phyloP scores from a whole-genome alignment of 2,797 vertebrate genomes.

The Sebastes goodei region DNA sequence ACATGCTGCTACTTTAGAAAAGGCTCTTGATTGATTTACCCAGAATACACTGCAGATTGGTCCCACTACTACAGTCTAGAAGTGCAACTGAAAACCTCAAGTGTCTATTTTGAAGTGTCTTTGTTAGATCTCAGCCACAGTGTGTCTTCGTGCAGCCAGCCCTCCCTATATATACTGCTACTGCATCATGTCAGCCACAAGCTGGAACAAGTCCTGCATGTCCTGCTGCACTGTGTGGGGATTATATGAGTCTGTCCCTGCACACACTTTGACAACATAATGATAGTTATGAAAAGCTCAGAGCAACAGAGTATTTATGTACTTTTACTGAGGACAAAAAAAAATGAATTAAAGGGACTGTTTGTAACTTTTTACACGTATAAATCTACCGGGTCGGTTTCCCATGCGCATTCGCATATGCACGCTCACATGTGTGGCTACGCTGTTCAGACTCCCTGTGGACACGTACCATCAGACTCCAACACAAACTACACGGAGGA shows the following conservation, averaged over 20 bases:
- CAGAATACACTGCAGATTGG: neutral
- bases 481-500: too few relatives aligned
- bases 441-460: too few relatives aligned
- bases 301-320: neutral
- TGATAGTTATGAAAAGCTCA: neutral
- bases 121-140: neutral
- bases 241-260: neutral
- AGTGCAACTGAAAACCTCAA: neutral
- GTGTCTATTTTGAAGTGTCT: neutral
- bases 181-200: neutral
- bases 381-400: too few relatives aligned
- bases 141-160: neutral
- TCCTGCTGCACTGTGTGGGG: neutral
- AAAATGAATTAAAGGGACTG: neutral
- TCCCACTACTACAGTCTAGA: neutral
- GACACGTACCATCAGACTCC: too few relatives aligned
- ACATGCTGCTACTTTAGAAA: neutral
- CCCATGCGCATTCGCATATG: too few relatives aligned
- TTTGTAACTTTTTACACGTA: too few relatives aligned
- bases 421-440: too few relatives aligned
- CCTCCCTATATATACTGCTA: neutral
- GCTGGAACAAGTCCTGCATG: neutral
- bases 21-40: constrained; percentile 1
- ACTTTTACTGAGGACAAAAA: neutral
- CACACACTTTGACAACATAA: neutral